Evolutionary conservation across 2,888 invertebrate species (phyloP).

Genomic region (Spilarctia lutea): DNA sequence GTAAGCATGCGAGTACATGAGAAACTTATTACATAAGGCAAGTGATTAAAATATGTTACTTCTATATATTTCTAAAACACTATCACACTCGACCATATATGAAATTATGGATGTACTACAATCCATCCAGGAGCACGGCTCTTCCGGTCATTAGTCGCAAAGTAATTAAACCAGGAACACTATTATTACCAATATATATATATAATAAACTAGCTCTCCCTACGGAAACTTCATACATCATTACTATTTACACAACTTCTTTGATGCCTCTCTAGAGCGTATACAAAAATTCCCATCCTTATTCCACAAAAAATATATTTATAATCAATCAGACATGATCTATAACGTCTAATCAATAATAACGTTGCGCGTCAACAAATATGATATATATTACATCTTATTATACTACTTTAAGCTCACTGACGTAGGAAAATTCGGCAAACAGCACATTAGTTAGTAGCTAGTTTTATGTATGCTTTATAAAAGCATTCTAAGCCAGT

Average conservation of each 20-base stretch:
- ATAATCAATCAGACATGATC: slow-evolving; percentile 53
- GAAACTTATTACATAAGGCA: slow-evolving; percentile 75
- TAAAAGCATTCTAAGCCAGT: slow-evolving; percentile 10
- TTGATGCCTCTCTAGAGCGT: slow-evolving; percentile 70
- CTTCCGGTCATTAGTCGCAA: slow-evolving; percentile 41
- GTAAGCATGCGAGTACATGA: slow-evolving; percentile 74
- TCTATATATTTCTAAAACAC: slow-evolving; percentile 39
- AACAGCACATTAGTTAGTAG: slow-evolving; percentile 30
- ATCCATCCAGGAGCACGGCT: slow-evolving; percentile 61
- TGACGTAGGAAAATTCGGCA: slow-evolving; percentile 27
- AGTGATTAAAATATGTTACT: slow-evolving; percentile 60
- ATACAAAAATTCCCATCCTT: slow-evolving; percentile 64
- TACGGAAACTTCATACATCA: slow-evolving; percentile 36
- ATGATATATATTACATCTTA: slow-evolving; percentile 24
- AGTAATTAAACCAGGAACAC: slow-evolving; percentile 38
- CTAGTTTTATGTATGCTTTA: slow-evolving; percentile 19
- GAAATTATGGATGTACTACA: slow-evolving; percentile 53
- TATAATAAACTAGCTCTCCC: slow-evolving; percentile 35
- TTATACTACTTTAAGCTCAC: slow-evolving; percentile 26
- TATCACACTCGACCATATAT: slow-evolving; percentile 57
- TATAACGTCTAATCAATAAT: slow-evolving; percentile 22
- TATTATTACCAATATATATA: slow-evolving; percentile 29
- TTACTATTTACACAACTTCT: slow-evolving; percentile 58
- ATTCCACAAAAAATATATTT: slow-evolving; percentile 38
- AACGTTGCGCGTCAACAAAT: slow-evolving; percentile 40